Conservation (phyloP, 1,140 invertebrate genomes). For the Hestina assimilis region DNA sequence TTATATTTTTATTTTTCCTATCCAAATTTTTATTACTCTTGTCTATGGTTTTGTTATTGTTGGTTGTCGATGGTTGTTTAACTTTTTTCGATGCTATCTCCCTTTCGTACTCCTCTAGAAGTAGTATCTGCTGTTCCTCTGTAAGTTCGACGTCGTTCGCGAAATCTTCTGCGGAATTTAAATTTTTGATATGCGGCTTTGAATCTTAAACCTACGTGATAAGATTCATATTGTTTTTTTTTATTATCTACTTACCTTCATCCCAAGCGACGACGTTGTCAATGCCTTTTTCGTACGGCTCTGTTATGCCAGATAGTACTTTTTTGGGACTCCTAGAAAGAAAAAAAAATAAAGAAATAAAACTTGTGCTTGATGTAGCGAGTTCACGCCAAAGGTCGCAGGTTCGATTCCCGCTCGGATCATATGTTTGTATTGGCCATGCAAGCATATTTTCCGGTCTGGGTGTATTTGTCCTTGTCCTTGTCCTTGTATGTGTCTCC, state of each 20-base stretch:
- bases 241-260: constrained; percentile 52
- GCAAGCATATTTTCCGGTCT: too few species aligned
- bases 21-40: constrained; percentile 46
- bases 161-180: constrained; percentile 77
- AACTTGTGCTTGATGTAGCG: too few species aligned
- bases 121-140: constrained; percentile 80
- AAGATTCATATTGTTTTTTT: background rate
- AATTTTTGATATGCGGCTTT: constrained; percentile 1
- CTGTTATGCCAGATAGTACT: constrained; percentile 48
- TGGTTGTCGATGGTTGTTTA: constrained; percentile 45
- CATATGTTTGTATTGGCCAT: too few species aligned
- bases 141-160: constrained; percentile 79
- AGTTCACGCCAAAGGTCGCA: too few species aligned
- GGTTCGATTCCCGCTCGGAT: too few species aligned
- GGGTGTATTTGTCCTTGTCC: too few species aligned
- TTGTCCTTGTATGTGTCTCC: too few species aligned
- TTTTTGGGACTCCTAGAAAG: constrained; percentile 63
- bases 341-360: too few species aligned
- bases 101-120: constrained; percentile 80
- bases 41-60: constrained; percentile 46
- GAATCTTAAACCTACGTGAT: constrained; percentile 20
- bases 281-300: constrained; percentile 39
- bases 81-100: constrained; percentile 61
- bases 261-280: constrained; percentile 62
- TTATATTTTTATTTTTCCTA: constrained; percentile 48